Evolutionary conservation across 1,140 invertebrate genomes (phyloP).

Genomic region (Schlechtendalia chinensis): DNA sequence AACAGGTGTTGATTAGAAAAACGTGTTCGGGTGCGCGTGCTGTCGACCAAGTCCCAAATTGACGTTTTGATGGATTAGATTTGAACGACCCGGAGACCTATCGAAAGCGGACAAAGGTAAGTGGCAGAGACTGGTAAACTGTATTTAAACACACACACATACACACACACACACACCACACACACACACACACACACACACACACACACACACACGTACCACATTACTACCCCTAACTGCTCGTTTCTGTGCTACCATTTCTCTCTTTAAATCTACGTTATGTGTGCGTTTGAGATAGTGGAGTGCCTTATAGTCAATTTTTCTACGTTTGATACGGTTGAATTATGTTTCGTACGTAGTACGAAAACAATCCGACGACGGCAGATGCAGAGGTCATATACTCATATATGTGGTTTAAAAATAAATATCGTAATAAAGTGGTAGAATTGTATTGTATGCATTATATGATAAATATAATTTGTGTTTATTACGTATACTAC

Average conservation of each 20-base stretch:
- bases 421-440: not conserved
- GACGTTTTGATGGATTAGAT: conserved; percentile 42
- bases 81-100: not conserved
- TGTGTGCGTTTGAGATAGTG: not conserved
- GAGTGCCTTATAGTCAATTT: conserved; percentile 14
- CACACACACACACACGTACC: not conserved
- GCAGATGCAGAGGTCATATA: no score
- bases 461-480: not conserved
- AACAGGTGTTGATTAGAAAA: conserved; percentile 41
- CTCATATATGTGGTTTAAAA: no score
- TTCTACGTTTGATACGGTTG: conserved; percentile 31
- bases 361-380: not conserved
- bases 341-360: conserved; percentile 35
- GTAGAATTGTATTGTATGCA: not conserved
- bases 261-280: conserved; percentile 29
- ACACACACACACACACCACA: no score
- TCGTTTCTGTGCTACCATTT: not conserved
- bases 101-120: no score
- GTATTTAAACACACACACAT: no score
- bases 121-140: no score
- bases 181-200: not conserved
- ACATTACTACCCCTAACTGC: not conserved
- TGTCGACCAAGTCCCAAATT: not conserved
- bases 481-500: not conserved
- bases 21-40: conserved; percentile 4